phyloP scores from a whole-genome alignment of 1,140 invertebrate genomes.

The Eupeodes corollae region DNA sequence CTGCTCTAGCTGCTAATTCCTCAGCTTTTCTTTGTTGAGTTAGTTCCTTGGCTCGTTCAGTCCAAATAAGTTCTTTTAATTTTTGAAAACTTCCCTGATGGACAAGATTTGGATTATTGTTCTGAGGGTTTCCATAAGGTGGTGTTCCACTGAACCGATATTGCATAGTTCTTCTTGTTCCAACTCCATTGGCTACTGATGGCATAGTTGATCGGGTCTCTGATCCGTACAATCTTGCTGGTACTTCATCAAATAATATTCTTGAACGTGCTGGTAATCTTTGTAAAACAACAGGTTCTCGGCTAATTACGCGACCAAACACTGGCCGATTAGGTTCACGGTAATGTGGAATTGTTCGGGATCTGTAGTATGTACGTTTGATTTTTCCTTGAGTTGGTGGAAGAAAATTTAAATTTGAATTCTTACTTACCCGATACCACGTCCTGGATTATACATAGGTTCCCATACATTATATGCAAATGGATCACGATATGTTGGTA shows the following conservation, averaged over 20 bases:
- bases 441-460: constrained; percentile 48
- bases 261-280: constrained; percentile 10
- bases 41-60: constrained; percentile 54
- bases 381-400: too few relatives aligned
- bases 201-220: constrained; percentile 13
- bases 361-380: too few relatives aligned
- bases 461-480: constrained; percentile 73
- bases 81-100: constrained; percentile 54
- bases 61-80: constrained; percentile 47
- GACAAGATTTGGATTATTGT: constrained; percentile 10
- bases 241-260: background rate
- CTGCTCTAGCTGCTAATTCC: constrained; percentile 46
- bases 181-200: background rate
- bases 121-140: constrained; percentile 8
- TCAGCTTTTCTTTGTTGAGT: constrained; percentile 49
- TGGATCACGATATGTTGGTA: constrained; percentile 66
- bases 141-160: constrained; percentile 22
- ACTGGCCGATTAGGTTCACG: constrained; percentile 37
- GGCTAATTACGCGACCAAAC: constrained; percentile 51
- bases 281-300: constrained; percentile 37
- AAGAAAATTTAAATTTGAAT: background rate
- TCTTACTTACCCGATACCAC: constrained; percentile 39
- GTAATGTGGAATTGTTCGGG: constrained; percentile 12
- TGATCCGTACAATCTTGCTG: constrained; percentile 13
- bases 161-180: constrained; percentile 14